Percentiles rank a stretch among this genome's conserved stretches.
Conservation (phyloP, 2,797 vertebrate species). For the Notoglanidium macrostoma region DNA sequence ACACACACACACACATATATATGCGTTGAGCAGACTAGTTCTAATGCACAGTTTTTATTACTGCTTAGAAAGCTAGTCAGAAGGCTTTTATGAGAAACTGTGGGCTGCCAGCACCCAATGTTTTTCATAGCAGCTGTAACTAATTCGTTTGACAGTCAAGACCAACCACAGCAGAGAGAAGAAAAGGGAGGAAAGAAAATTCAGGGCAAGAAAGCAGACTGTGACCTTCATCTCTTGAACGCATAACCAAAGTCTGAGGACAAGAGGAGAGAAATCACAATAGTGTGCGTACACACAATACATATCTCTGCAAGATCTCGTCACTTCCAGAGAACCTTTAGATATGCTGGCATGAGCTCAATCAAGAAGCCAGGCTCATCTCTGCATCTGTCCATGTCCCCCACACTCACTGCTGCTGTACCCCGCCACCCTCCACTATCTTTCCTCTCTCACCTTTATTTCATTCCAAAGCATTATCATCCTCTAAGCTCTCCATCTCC, state of each 20-base stretch:
- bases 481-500: background rate
- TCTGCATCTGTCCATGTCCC: background rate
- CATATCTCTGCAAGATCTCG: background rate
- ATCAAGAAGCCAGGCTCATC: background rate
- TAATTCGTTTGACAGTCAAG: conserved; percentile 47
- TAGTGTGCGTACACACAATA: background rate
- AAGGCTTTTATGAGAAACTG: conserved; percentile 33
- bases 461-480: background rate
- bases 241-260: background rate
- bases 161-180: conserved; percentile 18
- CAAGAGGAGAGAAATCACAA: background rate
- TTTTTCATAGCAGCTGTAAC: conserved; percentile 29
- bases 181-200: background rate
- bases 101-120: conserved; percentile 3
- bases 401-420: background rate
- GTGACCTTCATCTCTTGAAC: conserved; percentile 7
- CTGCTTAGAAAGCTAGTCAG: background rate
- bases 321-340: background rate
- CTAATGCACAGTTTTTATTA: background rate
- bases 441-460: background rate
- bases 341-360: background rate
- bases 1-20: too few relatives aligned
- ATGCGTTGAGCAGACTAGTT: background rate
- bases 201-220: background rate
- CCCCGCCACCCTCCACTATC: background rate